phyloP scores from a whole-genome alignment of 2,113 vertebrate genomes.

The Sebastes fasciatus region DNA sequence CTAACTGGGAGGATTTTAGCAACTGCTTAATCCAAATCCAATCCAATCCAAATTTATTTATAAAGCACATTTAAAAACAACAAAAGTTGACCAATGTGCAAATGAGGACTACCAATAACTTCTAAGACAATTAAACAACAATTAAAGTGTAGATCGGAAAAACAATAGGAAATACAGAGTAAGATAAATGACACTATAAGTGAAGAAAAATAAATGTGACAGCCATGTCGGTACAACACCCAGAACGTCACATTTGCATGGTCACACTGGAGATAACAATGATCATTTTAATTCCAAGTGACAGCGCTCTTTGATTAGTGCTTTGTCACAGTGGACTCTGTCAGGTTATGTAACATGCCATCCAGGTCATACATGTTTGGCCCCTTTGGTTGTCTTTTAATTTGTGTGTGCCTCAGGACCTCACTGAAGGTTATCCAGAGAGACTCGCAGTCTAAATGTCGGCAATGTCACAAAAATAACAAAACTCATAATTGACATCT shows the following conservation, averaged over 20 bases:
- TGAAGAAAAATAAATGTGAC: not conserved
- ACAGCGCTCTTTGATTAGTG: constrained; percentile 23
- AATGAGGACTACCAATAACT: not conserved
- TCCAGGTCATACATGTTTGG: constrained; percentile 22
- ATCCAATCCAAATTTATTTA: no score
- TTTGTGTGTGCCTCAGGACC: not conserved
- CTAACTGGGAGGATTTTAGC: not conserved
- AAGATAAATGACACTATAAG: not conserved
- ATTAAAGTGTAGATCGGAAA: not conserved
- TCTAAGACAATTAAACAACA: not conserved
- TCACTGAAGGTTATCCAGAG: not conserved
- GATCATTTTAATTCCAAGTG: constrained; percentile 24
- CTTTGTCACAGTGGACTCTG: constrained; percentile 20
- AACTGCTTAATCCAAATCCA: no score
- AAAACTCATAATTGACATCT: not conserved
- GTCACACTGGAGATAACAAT: not conserved
- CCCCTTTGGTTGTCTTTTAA: not conserved
- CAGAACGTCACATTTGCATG: not conserved
- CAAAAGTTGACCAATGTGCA: no score
- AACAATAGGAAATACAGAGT: not conserved
- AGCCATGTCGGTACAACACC: not conserved
- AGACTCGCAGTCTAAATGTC: not conserved
- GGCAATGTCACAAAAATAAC: constrained; percentile 14
- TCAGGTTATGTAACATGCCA: constrained; percentile 35
- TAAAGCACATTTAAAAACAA: no score